Evolutionary conservation across 2,888 invertebrate species (phyloP).

Genomic region (Orthosia incerta): DNA sequence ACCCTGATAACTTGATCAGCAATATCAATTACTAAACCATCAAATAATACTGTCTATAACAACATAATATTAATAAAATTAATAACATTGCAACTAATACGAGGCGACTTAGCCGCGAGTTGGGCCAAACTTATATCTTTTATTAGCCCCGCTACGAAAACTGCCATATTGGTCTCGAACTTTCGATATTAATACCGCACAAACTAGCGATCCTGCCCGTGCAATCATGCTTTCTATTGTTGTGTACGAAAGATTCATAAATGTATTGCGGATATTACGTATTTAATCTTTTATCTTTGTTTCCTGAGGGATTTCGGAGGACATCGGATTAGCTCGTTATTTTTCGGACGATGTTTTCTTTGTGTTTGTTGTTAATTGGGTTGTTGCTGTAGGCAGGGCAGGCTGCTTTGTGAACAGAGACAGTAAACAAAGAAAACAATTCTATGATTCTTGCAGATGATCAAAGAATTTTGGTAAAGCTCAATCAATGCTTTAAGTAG

Average conservation of each 20-base stretch:
- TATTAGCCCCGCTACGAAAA: conserved; percentile 74
- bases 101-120: conserved; percentile 77
- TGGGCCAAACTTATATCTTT: conserved; percentile 78
- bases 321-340: conserved; percentile 55
- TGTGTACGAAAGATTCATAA: conserved; percentile 56
- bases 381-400: conserved; percentile 11
- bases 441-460: neutral
- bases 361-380: conserved; percentile 45
- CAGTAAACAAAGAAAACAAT: too few species aligned
- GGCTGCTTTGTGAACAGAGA: conserved; percentile 11
- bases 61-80: conserved; percentile 52
- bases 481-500: too few species aligned
- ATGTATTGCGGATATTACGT: conserved; percentile 61
- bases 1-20: conserved; percentile 1
- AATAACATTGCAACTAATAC: conserved; percentile 73
- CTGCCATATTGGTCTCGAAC: conserved; percentile 76
- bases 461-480: neutral
- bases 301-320: conserved; percentile 43
- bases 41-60: neutral
- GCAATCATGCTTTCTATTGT: conserved; percentile 60
- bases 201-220: conserved; percentile 63
- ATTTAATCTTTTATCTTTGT: conserved; percentile 60
- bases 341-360: conserved; percentile 33
- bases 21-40: conserved; percentile 15
- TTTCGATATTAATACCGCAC: conserved; percentile 78